phyloP scores from a whole-genome alignment of 1,140 invertebrate species.

The Drosophila elegans region DNA sequence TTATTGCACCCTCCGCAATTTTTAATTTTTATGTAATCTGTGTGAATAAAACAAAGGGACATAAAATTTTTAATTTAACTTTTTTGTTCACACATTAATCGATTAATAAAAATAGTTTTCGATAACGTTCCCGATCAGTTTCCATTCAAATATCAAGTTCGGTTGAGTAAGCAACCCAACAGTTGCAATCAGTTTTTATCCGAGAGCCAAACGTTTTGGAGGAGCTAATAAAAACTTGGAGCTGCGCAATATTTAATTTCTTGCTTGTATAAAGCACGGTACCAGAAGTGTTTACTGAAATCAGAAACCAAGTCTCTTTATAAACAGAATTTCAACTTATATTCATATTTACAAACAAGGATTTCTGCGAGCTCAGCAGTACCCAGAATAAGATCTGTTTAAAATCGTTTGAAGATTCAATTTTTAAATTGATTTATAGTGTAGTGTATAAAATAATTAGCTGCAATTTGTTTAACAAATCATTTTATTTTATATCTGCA shows the following conservation, averaged over 20 bases:
- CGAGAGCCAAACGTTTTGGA: background rate
- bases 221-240: background rate
- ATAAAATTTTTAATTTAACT: no score
- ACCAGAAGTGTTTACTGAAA: conserved; percentile 5
- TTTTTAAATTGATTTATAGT: no score
- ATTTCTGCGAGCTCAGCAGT: background rate
- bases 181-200: background rate
- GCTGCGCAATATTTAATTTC: background rate
- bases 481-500: no score
- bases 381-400: no score
- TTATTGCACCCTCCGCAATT: no score
- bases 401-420: no score
- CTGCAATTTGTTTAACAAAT: no score
- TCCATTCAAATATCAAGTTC: background rate
- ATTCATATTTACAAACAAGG: background rate
- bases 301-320: background rate
- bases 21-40: no score
- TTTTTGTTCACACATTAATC: background rate
- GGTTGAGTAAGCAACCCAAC: background rate
- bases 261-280: background rate
- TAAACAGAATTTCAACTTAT: background rate
- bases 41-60: no score
- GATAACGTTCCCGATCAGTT: conserved; percentile 6
- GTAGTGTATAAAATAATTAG: no score
- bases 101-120: background rate